These are phyloP conservation scores for Arrhopalites spinosus DNA, from an alignment of 2,888 invertebrate genomes.

Conservation along the genomic window DNA sequence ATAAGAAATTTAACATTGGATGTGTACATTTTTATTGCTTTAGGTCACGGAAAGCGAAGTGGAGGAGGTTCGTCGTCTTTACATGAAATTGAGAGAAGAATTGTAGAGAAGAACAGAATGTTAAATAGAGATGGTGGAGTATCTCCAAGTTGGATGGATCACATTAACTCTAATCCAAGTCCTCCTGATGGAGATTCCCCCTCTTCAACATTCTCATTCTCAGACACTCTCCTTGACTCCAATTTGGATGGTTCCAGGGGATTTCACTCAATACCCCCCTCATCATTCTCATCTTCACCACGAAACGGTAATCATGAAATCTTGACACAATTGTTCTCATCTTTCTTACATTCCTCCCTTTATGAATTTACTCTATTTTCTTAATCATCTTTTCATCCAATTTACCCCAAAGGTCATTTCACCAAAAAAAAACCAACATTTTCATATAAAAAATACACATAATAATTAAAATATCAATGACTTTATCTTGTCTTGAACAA, in stretches of 20 bases:
- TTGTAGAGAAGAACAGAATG: background rate
- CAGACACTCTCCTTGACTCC: background rate
- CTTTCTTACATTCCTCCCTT: background rate
- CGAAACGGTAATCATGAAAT: background rate
- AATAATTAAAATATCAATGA: no score
- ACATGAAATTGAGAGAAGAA: background rate
- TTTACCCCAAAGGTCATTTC: no score
- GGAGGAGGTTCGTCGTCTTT: constrained; percentile 6
- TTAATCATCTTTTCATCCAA: no score
- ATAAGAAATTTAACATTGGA: no score
- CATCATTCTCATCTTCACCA: background rate
- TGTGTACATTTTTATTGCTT: constrained; percentile 27
- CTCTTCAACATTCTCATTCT: background rate
- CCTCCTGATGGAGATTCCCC: background rate
- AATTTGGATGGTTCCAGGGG: background rate
- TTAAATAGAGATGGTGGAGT: background rate
- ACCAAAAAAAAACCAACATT: no score
- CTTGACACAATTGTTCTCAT: background rate
- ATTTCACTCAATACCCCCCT: background rate
- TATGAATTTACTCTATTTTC: background rate
- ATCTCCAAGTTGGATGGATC: background rate
- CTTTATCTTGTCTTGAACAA: no score
- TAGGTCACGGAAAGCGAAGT: constrained; percentile 50
- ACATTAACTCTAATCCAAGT: background rate
- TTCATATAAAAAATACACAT: no score